Base-by-base conservation (phyloP, 2,113 vertebrate species). In the Bos taurus region DNA sequence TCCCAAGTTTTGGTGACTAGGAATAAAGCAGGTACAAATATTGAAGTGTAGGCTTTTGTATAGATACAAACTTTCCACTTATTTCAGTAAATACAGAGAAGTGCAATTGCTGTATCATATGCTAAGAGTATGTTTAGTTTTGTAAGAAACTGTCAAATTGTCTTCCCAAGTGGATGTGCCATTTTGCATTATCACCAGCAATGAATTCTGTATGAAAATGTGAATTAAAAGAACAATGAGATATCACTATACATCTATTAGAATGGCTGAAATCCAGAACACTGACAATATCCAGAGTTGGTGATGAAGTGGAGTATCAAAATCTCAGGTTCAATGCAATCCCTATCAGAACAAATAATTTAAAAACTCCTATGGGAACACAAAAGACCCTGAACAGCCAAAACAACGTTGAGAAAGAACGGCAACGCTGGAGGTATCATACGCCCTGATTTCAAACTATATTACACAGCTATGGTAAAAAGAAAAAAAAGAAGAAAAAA, bases 401-500 rank as follows among this genome's bases (percentile, higher is more conserved):
- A 81, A 81, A 81, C 46, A 12, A 50, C 21, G 28, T 21, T 81
- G 28, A 80, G 78, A 50, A 50, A 50, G 8, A 33, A 81, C 2
- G 48, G 10, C 28, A 81, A 50, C 0, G 28, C 28, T 50, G 46
- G 16, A 81, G 43, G 14, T 81, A 30, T 80, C 46, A 50, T 16
- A 17, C 0, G 1, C 26, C 15, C 26, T 80, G 28, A 80, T 30
- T 48, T 30, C 77, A 80, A 30, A 80, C 28, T 33, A 80, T 17
- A 80, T 48, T 50, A 80, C 46, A 48, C 16, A 80, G 15, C 15
- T 30, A 30, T 8, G 28, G 15, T 14, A 5, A 2, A 5, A 17
- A 48, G 5, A 19, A 17, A 16, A 10, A 5, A 30, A 46, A 0
- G 0, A 8, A 14, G 1, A 4, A 16, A 10, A 9, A 80, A 7